These are phyloP conservation scores for Heteromurus nitidus DNA, from an alignment of 2,888 invertebrate species.

Conservation along the genomic window DNA sequence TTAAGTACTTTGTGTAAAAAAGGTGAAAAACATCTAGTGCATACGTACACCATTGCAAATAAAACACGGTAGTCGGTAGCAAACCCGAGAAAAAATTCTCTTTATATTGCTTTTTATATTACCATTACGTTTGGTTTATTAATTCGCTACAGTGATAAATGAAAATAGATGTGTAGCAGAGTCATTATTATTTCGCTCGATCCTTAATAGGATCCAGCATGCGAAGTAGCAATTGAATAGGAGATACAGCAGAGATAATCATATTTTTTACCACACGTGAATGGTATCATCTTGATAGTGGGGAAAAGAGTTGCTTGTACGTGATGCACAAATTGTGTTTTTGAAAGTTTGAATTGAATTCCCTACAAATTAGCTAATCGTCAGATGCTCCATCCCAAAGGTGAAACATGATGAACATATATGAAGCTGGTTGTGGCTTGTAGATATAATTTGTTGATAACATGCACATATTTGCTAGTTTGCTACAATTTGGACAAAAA, in stretches of 20 bases:
- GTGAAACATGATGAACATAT: not conserved
- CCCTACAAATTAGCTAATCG: not conserved
- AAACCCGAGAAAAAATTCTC: not conserved
- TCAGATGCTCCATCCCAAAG: not conserved
- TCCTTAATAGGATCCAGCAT: constrained; percentile 12
- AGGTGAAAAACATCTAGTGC: constrained; percentile 9
- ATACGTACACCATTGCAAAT: too few species aligned
- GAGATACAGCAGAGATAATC: not conserved
- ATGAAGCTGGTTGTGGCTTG: not conserved
- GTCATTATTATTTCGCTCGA: not conserved
- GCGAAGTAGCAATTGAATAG: not conserved
- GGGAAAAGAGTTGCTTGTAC: not conserved
- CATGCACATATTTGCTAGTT: too few species aligned
- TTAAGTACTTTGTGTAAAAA: not conserved
- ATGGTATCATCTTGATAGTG: constrained; percentile 26
- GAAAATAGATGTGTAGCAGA: not conserved
- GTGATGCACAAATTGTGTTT: not conserved
- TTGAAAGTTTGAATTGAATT: not conserved
- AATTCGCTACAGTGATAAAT: constrained; percentile 8
- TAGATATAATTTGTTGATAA: too few species aligned
- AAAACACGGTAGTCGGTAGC: too few species aligned
- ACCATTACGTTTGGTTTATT: not conserved
- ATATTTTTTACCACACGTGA: not conserved
- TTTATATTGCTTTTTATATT: not conserved
- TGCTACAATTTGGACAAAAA: too few species aligned